Evolutionary conservation across 2,113 vertebrate genomes (phyloP).

Genomic region (Toxotes jaculatrix): DNA sequence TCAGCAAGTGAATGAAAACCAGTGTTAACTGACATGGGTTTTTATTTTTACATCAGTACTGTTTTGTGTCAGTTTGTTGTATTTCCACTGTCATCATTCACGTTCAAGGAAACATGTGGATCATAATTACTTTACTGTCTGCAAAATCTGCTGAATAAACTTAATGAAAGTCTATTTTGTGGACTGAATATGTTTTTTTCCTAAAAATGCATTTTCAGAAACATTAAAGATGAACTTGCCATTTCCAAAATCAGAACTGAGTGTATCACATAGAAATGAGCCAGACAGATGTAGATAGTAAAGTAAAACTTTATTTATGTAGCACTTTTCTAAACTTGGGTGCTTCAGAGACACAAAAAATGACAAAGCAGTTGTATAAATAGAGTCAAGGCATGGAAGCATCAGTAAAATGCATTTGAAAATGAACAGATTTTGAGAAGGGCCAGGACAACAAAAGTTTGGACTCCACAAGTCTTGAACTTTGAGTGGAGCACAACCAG

Average conservation of each 20-base stretch:
- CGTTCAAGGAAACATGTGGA: background rate
- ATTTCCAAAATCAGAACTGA: background rate
- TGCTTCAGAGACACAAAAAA: too few relatives aligned
- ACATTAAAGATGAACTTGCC: background rate
- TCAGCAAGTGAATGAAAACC: background rate
- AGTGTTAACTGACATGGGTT: background rate
- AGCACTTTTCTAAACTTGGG: too few relatives aligned
- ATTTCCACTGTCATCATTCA: too few relatives aligned
- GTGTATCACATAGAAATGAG: too few relatives aligned
- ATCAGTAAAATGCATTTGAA: too few relatives aligned
- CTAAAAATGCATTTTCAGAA: background rate
- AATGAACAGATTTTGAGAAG: background rate
- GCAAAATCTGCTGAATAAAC: constrained; percentile 6
- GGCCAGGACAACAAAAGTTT: background rate
- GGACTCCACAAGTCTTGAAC: background rate
- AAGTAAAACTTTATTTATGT: too few relatives aligned
- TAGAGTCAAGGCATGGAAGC: too few relatives aligned
- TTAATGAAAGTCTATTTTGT: background rate
- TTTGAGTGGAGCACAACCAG: too few relatives aligned
- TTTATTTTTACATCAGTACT: background rate
- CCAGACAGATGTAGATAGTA: too few relatives aligned
- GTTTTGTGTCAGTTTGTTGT: background rate
- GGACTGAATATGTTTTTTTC: background rate
- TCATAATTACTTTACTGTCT: background rate
- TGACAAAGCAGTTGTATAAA: too few relatives aligned